These are phyloP conservation scores for Danio jaintianensis DNA, from an alignment of 2,797 vertebrate genomes.

Conservation along the genomic window DNA sequence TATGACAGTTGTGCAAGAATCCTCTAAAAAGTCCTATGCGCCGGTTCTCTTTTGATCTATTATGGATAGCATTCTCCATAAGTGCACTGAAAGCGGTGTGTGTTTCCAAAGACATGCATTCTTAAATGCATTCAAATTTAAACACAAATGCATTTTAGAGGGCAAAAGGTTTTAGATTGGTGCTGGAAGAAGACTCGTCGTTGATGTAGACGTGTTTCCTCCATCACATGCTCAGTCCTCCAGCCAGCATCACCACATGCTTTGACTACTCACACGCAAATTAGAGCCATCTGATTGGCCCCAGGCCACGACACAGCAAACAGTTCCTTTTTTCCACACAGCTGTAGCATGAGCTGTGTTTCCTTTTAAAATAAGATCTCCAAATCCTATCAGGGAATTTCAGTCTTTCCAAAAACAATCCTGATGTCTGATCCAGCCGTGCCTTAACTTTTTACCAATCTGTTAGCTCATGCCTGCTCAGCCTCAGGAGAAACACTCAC, in stretches of 20 bases:
- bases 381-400: constrained; percentile 64
- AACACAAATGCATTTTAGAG: constrained; percentile 40
- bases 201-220: constrained; percentile 63
- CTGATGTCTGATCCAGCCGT: constrained; percentile 36
- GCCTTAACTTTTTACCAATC: constrained; percentile 40
- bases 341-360: constrained; percentile 44
- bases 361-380: constrained; percentile 61
- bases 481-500: constrained; percentile 39
- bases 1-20: constrained; percentile 18
- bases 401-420: constrained; percentile 38
- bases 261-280: constrained; percentile 66
- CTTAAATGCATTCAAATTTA: constrained; percentile 52
- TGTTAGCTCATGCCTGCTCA: constrained; percentile 28
- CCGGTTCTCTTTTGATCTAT: constrained; percentile 48
- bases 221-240: constrained; percentile 71
- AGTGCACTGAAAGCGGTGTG: constrained; percentile 28
- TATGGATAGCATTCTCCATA: constrained; percentile 35
- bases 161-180: constrained; percentile 40
- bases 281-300: constrained; percentile 80
- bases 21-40: constrained; percentile 29
- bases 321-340: constrained; percentile 19
- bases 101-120: constrained; percentile 48
- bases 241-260: constrained; percentile 59
- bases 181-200: background rate
- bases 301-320: constrained; percentile 63